Percentiles rank a stretch among this genome's conserved stretches.
phyloP scores from a whole-genome alignment of 2,113 vertebrate genomes.

The Hippocampus mohnikei region DNA sequence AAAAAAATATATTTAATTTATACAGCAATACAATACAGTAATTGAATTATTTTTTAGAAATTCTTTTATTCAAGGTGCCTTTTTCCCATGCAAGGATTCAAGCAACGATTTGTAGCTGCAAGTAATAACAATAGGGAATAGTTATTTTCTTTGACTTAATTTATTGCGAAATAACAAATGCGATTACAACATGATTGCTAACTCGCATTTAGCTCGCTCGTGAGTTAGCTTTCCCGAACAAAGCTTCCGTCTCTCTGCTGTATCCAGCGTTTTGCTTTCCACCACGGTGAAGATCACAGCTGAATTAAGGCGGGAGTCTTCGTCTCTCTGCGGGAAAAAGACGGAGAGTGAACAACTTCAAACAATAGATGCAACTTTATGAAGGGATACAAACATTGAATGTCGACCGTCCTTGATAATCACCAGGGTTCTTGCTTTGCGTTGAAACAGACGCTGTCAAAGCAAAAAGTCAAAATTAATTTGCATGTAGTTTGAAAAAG shows the following conservation, averaged over 20 bases:
- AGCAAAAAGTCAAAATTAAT: not conserved
- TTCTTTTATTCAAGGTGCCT: not conserved
- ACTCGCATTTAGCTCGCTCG: not conserved
- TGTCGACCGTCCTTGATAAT: not conserved
- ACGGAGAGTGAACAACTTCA: not conserved
- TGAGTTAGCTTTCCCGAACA: not conserved
- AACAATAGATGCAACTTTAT: not conserved
- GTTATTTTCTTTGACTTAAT: not conserved
- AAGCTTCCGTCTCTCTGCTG: not conserved
- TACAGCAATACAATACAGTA: not conserved
- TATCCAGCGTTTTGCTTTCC: not conserved
- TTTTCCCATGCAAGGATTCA: not conserved
- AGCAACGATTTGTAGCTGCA: not conserved
- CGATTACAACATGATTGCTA: not conserved
- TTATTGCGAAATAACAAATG: not conserved
- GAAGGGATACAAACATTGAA: not conserved
- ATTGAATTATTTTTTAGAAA: not conserved
- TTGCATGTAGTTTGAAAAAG: not conserved
- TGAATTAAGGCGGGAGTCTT: conserved; percentile 26
- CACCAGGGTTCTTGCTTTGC: not conserved
- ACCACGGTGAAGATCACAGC: conserved; percentile 28
- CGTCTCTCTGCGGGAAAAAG: conserved; percentile 15
- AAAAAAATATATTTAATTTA: too few species aligned
- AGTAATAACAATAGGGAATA: not conserved
- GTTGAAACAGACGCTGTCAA: not conserved